These are phyloP conservation scores for Corythaixoides concolor DNA, from an alignment of 2,113 vertebrate genomes.

Conservation along the genomic window DNA sequence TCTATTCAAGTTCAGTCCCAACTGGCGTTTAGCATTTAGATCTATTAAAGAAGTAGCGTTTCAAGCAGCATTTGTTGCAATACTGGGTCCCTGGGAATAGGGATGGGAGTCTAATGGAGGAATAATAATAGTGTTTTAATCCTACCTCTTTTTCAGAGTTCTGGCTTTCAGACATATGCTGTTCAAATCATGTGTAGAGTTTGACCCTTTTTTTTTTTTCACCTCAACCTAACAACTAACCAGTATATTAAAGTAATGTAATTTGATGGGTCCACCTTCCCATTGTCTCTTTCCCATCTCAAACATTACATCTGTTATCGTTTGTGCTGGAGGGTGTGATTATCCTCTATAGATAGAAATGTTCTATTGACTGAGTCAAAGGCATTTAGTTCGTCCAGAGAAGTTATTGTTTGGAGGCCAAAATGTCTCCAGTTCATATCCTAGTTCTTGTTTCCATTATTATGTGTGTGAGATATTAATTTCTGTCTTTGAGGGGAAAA, in stretches of 20 bases:
- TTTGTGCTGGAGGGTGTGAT: slow-evolving; percentile 20
- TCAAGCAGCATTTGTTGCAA: not conserved
- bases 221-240: not conserved
- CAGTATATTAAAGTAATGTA: not conserved
- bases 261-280: slow-evolving; percentile 17
- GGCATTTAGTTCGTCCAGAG: slow-evolving; percentile 4
- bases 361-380: slow-evolving; percentile 31
- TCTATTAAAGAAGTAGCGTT: not conserved
- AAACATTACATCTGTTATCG: not conserved
- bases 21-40: not conserved
- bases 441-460: slow-evolving; percentile 31
- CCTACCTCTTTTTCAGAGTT: not conserved
- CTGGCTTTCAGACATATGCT: not conserved
- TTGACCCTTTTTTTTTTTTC: not conserved
- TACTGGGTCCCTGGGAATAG: not conserved
- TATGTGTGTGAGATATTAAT: slow-evolving; percentile 48
- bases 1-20: not conserved
- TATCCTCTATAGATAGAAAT: slow-evolving; percentile 27
- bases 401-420: slow-evolving; percentile 72
- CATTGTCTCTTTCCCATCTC: not conserved
- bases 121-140: too few species aligned
- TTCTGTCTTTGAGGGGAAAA: slow-evolving; percentile 32
- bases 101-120: not conserved
- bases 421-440: slow-evolving; percentile 67
- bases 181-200: not conserved